Evolutionary conservation across 1,140 invertebrate species (phyloP).

Genomic region (Rhysida immarginata): DNA sequence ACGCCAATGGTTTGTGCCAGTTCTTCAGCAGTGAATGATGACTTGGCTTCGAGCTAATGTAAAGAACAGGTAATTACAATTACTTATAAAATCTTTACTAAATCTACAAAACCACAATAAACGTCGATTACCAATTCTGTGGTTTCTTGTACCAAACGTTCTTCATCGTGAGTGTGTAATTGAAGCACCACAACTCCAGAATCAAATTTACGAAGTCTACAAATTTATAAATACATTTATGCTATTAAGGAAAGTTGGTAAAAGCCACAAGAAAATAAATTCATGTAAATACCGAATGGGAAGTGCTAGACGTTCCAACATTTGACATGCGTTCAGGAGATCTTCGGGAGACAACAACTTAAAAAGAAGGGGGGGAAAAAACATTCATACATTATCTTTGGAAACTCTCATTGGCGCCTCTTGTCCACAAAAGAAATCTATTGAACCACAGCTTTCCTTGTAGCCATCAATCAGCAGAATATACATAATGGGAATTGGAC

Average conservation of each 20-base stretch:
- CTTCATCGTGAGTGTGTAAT: conserved; percentile 57
- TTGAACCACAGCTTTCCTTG: no score
- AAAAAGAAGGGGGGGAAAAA: conserved; percentile 24
- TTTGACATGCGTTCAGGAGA: conserved; percentile 70
- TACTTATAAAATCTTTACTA: no score
- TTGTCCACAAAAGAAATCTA: no score
- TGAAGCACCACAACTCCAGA: conserved; percentile 84
- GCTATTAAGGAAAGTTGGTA: neutral
- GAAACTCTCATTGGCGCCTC: no score
- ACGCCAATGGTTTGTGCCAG: conserved; percentile 62
- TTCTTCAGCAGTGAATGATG: conserved; percentile 66
- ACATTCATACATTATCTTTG: neutral
- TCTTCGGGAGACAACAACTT: conserved; percentile 88
- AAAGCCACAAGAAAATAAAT: neutral
- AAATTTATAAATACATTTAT: neutral
- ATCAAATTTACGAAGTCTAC: conserved; percentile 58
- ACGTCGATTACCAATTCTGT: conserved; percentile 42
- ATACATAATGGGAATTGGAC: no score
- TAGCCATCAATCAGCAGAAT: no score
- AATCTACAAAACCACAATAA: neutral
- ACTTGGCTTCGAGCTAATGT: conserved; percentile 52
- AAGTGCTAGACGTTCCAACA: conserved; percentile 40
- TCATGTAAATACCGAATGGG: conserved; percentile 36
- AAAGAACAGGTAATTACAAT: conserved; percentile 20
- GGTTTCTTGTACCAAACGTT: conserved; percentile 53